phyloP scores from a whole-genome alignment of 2,797 vertebrate genomes.

The Hyperoplus immaculatus region DNA sequence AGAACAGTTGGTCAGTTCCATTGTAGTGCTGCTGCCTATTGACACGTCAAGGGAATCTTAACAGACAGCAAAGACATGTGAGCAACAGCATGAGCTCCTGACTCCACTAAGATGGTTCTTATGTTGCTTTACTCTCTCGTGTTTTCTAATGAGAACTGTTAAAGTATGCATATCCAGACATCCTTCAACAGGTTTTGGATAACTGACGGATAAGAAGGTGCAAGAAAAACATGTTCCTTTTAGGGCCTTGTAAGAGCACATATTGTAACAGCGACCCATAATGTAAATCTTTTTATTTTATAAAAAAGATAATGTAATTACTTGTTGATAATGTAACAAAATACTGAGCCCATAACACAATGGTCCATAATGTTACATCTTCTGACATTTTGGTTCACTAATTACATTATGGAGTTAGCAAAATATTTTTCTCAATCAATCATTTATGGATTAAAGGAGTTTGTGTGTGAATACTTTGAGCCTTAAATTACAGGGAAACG shows the following conservation, averaged over 20 bases:
- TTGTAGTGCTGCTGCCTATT: conserved; percentile 54
- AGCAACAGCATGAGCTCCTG: conserved; percentile 25
- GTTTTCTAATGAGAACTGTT: conserved; percentile 31
- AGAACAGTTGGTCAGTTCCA: conserved; percentile 45
- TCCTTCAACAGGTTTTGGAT: conserved; percentile 27
- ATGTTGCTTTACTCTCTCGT: conserved; percentile 27
- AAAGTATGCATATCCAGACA: conserved; percentile 39
- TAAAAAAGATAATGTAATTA: too few relatives aligned
- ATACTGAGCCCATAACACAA: too few relatives aligned
- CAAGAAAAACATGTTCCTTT: conserved; percentile 37
- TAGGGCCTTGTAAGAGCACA: conserved; percentile 21
- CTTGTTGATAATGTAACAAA: too few relatives aligned
- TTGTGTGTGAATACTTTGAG: too few relatives aligned
- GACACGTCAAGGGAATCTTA: conserved; percentile 59
- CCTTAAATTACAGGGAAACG: too few relatives aligned
- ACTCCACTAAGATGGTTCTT: conserved; percentile 27
- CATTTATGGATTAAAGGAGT: too few relatives aligned
- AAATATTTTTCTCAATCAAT: too few relatives aligned
- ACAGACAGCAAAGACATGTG: conserved; percentile 22
- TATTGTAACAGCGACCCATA: too few relatives aligned
- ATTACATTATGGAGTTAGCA: too few relatives aligned
- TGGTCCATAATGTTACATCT: too few relatives aligned
- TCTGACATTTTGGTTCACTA: too few relatives aligned
- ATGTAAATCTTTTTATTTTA: too few relatives aligned
- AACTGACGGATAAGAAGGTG: conserved; percentile 35